Conservation (phyloP, 2,797 vertebrate genomes). For the Trachurus trachurus region DNA sequence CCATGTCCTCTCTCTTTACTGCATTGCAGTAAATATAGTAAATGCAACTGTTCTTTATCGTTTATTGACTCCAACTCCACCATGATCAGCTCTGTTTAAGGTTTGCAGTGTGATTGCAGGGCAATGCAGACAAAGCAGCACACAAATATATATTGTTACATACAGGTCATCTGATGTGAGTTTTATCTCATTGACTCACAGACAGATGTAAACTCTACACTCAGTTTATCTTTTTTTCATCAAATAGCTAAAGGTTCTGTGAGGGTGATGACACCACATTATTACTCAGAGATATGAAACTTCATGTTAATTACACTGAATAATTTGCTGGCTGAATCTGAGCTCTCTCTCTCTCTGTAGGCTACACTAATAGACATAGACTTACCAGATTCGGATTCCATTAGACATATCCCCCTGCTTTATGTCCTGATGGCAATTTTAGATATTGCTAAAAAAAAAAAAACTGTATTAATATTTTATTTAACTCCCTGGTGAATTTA, state of each 20-base stretch:
- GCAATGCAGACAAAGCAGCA: no score
- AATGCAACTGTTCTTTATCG: no score
- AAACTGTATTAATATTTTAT: background rate
- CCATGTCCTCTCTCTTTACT: no score
- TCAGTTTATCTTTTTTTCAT: slow-evolving; percentile 6
- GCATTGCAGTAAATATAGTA: no score
- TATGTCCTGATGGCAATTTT: slow-evolving; percentile 1
- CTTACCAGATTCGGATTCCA: slow-evolving; percentile 2
- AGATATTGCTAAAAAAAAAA: background rate
- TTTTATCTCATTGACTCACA: slow-evolving; percentile 3
- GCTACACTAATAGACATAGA: slow-evolving; percentile 16
- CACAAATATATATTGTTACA: no score
- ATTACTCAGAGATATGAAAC: slow-evolving; percentile 36
- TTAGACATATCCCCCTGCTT: slow-evolving; percentile 25
- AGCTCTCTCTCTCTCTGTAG: background rate
- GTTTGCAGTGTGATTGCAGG: no score
- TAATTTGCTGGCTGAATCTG: slow-evolving; percentile 28
- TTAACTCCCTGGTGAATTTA: background rate
- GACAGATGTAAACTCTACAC: background rate
- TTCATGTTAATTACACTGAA: slow-evolving; percentile 36
- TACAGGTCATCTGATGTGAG: background rate
- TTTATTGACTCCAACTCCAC: no score
- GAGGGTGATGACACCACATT: background rate
- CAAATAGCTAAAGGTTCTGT: slow-evolving; percentile 24
- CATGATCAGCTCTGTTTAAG: no score